phyloP scores from a whole-genome alignment of 2,888 invertebrate genomes.

The Xiphydria camelus region DNA sequence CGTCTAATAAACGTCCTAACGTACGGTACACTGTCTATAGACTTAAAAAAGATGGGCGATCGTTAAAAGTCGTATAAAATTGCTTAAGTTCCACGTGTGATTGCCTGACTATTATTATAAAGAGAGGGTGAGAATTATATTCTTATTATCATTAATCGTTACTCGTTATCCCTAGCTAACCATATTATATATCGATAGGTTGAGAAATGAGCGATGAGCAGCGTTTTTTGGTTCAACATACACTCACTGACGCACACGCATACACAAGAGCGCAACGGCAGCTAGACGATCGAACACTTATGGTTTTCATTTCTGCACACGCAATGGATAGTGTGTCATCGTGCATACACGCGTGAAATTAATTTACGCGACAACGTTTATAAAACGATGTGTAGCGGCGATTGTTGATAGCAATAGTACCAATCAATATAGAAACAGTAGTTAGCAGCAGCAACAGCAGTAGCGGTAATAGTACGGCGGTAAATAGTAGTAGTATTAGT shows the following conservation, averaged over 20 bases:
- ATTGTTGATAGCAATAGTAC: constrained; percentile 26
- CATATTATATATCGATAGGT: constrained; percentile 27
- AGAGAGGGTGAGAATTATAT: constrained; percentile 36
- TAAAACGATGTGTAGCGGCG: background rate
- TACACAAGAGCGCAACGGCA: constrained; percentile 51
- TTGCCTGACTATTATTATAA: constrained; percentile 43
- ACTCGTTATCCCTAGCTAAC: constrained; percentile 28
- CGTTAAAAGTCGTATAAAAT: constrained; percentile 53
- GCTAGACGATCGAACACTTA: constrained; percentile 55
- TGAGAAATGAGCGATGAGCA: constrained; percentile 37
- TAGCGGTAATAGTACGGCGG: constrained; percentile 34
- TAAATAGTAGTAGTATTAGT: constrained; percentile 26
- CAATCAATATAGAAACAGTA: constrained; percentile 27
- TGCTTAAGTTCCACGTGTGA: constrained; percentile 46
- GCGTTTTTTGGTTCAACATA: constrained; percentile 17
- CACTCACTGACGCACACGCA: constrained; percentile 24
- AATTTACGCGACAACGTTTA: constrained; percentile 34
- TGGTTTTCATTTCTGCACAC: constrained; percentile 35
- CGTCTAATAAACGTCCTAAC: constrained; percentile 28
- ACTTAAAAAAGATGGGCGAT: constrained; percentile 39
- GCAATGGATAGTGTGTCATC: background rate
- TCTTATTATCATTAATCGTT: background rate
- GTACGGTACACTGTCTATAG: constrained; percentile 31
- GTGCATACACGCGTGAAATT: constrained; percentile 32
- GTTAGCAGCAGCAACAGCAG: constrained; percentile 32